phyloP scores from a whole-genome alignment of 2,113 vertebrate species.

The Xenus cinereus region DNA sequence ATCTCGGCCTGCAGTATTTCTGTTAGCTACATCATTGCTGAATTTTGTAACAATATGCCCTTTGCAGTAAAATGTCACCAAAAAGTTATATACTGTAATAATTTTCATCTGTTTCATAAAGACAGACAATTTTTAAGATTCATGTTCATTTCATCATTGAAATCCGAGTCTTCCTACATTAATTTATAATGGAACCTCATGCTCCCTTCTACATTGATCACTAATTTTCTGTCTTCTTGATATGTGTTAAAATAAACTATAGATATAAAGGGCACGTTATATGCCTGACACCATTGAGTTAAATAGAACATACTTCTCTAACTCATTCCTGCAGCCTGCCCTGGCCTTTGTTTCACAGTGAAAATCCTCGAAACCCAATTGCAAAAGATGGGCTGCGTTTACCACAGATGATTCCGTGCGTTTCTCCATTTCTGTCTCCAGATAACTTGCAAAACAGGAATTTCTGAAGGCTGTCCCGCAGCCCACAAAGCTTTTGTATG shows the following conservation, averaged over 20 bases:
- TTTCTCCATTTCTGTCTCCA: not conserved
- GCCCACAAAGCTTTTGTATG: not conserved
- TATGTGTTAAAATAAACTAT: constrained; percentile 73
- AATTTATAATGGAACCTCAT: constrained; percentile 68
- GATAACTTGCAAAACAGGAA: not conserved
- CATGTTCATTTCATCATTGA: constrained; percentile 65
- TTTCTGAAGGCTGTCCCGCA: not conserved
- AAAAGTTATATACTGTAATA: constrained; percentile 65
- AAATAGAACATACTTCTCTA: constrained; percentile 45
- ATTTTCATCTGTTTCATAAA: constrained; percentile 65
- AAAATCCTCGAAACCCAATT: not conserved
- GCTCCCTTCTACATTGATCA: constrained; percentile 59
- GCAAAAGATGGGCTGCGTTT: not conserved
- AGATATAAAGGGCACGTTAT: constrained; percentile 66
- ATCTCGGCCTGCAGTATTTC: constrained; percentile 35
- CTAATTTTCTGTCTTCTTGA: constrained; percentile 66
- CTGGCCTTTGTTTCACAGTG: constrained; percentile 12
- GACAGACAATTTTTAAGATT: constrained; percentile 68
- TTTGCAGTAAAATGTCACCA: constrained; percentile 69
- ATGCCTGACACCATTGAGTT: constrained; percentile 53
- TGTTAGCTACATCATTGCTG: constrained; percentile 38
- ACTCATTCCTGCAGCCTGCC: constrained; percentile 33
- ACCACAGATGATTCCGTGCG: not conserved
- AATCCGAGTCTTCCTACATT: constrained; percentile 52
- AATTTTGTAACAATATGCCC: constrained; percentile 66